phyloP scores from a whole-genome alignment of 2,113 vertebrate genomes.

The Terrapene triunguis region DNA sequence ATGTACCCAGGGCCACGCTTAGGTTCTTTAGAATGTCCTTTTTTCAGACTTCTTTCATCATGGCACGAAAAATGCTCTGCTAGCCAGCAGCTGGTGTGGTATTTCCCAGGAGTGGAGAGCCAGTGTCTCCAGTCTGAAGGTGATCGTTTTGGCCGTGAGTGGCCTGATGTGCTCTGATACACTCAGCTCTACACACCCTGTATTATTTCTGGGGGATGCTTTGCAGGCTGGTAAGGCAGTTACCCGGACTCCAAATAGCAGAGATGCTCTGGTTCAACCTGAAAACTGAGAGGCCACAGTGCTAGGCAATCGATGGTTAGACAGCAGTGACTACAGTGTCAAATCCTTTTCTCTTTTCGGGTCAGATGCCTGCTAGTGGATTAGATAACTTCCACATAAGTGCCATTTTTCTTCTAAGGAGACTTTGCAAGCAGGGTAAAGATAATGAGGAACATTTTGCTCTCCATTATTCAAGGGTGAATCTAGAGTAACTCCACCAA shows the following conservation, averaged over 20 bases:
- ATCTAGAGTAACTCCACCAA: background rate
- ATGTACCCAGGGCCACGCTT: background rate
- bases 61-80: background rate
- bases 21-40: background rate
- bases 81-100: background rate
- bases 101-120: background rate
- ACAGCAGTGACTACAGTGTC: background rate
- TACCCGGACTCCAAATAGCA: background rate
- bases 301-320: background rate
- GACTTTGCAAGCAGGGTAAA: background rate
- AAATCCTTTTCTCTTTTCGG: background rate
- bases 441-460: background rate
- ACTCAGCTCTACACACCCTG: background rate
- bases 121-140: background rate
- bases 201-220: background rate
- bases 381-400: background rate
- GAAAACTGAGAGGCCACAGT: background rate
- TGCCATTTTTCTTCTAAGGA: background rate
- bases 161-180: rapidly evolving
- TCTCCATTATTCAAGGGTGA: background rate
- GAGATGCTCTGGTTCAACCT: background rate
- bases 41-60: background rate
- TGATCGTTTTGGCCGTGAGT: background rate
- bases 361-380: background rate
- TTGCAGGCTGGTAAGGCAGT: background rate